These are phyloP conservation scores for Sternotherus odoratus DNA, from an alignment of 2,797 vertebrate genomes.

Conservation along the genomic window DNA sequence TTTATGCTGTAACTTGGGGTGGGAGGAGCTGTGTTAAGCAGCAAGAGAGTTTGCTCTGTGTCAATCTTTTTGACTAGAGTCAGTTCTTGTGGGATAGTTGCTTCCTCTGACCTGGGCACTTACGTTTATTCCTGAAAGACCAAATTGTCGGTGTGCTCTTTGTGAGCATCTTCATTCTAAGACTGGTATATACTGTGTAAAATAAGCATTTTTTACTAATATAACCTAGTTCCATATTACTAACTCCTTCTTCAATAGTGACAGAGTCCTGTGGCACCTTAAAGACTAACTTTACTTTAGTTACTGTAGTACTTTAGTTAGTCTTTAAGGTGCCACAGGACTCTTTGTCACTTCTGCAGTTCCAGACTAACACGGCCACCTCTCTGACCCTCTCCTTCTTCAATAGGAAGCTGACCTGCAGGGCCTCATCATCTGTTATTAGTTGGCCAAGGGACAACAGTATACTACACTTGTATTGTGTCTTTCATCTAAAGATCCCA, in stretches of 20 bases:
- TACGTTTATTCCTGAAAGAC: slow-evolving; percentile 50
- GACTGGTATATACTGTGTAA: slow-evolving; percentile 19
- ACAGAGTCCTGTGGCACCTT: too few species aligned
- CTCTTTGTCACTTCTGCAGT: too few species aligned
- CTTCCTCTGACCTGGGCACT: slow-evolving; percentile 48
- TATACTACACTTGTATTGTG: not conserved
- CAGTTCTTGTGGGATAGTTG: slow-evolving; percentile 32
- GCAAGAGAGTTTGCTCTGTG: not conserved
- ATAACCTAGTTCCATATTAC: slow-evolving; percentile 39
- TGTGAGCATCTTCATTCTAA: slow-evolving; percentile 30
- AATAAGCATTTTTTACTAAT: slow-evolving; percentile 38
- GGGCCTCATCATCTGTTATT: not conserved
- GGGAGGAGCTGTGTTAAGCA: not conserved
- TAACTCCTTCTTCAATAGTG: slow-evolving; percentile 1
- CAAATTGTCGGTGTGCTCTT: slow-evolving; percentile 40
- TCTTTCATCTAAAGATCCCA: not conserved
- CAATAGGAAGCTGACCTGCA: not conserved
- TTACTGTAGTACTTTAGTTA: too few species aligned
- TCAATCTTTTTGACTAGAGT: slow-evolving; percentile 19
- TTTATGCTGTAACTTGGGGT: slow-evolving; percentile 22
- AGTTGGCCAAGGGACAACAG: not conserved
- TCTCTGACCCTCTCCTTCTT: too few species aligned
- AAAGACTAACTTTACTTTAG: too few species aligned
- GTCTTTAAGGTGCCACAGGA: too few species aligned
- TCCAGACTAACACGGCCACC: too few species aligned